These are phyloP conservation scores for Tenthredo livida DNA, from an alignment of 2,888 invertebrate genomes.

Conservation along the genomic window DNA sequence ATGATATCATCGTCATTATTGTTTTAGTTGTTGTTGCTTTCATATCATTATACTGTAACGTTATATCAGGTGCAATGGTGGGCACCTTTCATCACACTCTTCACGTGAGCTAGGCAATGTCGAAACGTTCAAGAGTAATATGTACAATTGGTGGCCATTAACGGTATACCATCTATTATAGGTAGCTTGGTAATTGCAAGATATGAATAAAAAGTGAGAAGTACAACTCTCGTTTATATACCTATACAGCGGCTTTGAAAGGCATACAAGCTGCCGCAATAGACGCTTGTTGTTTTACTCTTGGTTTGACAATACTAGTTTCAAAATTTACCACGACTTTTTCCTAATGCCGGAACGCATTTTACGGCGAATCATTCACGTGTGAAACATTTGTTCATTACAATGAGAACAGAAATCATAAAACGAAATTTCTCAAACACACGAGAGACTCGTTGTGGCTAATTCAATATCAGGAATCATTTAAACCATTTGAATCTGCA, in stretches of 20 bases:
- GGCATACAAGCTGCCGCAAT: neutral
- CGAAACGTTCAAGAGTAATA: slow-evolving; percentile 47
- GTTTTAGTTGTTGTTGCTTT: neutral
- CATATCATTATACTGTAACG: neutral
- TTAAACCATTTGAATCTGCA: neutral
- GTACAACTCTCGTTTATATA: neutral
- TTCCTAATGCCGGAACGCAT: neutral
- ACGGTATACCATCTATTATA: slow-evolving; percentile 37
- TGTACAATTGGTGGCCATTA: slow-evolving; percentile 46
- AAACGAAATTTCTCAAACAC: neutral
- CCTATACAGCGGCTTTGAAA: neutral
- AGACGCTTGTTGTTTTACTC: slow-evolving; percentile 7
- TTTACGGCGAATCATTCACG: neutral
- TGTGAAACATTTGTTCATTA: neutral
- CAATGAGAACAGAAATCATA: neutral
- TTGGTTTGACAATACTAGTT: neutral
- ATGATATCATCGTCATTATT: neutral
- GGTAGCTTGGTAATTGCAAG: slow-evolving; percentile 42
- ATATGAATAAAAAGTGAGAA: slow-evolving; percentile 46
- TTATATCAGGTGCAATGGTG: slow-evolving; percentile 6
- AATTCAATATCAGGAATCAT: neutral
- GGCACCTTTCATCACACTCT: slow-evolving; percentile 21
- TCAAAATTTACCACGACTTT: neutral
- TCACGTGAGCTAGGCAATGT: slow-evolving; percentile 27
- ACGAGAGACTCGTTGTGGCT: neutral